Percentiles rank a stretch among this genome's conserved stretches.
These are phyloP conservation scores for Thomomys bottae DNA, from an alignment of 2,113 vertebrate species.

Conservation along the genomic window DNA sequence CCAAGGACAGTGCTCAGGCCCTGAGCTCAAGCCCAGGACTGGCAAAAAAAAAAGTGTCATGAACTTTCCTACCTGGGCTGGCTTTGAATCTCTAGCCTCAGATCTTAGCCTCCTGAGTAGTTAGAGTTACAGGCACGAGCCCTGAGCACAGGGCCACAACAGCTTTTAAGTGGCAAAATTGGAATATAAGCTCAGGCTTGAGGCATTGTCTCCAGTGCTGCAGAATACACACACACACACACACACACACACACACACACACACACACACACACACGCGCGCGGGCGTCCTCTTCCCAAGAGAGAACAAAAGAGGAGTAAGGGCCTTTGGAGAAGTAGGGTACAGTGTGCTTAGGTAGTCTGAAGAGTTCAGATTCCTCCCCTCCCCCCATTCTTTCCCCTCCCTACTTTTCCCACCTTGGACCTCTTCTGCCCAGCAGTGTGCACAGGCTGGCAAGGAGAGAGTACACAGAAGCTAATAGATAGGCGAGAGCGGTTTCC, in stretches of 20 bases:
- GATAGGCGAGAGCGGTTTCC: slow-evolving; percentile 32
- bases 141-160: no score
- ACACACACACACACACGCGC: no score
- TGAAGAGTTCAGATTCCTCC: background rate
- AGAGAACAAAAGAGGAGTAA: background rate
- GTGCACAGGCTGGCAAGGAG: background rate
- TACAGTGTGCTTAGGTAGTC: background rate
- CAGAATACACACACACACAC: background rate
- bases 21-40: no score
- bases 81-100: no score
- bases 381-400: background rate
- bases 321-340: background rate
- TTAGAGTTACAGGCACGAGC: no score
- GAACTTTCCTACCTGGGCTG: no score
- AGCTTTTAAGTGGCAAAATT: background rate
- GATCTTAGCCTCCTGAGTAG: no score
- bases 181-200: no score
- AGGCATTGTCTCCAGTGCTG: background rate
- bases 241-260: no score
- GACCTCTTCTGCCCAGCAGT: background rate
- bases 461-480: slow-evolving; percentile 40
- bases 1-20: no score
- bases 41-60: no score
- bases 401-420: fast-evolving
- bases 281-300: background rate